Evolutionary conservation across 2,888 invertebrate species (phyloP).

Genomic region (Tetanocera ferruginea): DNA sequence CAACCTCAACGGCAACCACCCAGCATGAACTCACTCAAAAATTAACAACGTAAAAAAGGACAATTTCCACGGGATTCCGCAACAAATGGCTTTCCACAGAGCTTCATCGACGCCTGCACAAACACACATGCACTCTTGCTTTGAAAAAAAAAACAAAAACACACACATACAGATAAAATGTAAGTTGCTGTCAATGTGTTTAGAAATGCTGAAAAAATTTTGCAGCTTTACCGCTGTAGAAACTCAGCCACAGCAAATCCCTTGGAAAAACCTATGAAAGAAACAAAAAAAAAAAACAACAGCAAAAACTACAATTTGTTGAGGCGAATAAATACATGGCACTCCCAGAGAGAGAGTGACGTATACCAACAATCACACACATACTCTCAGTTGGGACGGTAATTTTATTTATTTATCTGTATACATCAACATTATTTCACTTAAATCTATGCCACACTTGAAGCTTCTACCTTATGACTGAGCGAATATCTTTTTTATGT

Average conservation of each 20-base stretch:
- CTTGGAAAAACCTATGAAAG: background rate
- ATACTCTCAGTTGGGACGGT: background rate
- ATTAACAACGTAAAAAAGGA: background rate
- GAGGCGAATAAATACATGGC: too few species aligned
- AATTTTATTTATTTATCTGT: conserved; percentile 12
- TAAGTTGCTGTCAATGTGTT: too few species aligned
- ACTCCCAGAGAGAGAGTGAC: too few species aligned
- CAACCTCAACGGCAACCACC: background rate
- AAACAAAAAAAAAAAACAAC: background rate
- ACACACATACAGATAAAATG: too few species aligned
- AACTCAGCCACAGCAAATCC: background rate
- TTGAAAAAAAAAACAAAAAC: too few species aligned
- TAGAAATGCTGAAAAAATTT: too few species aligned
- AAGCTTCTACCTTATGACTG: background rate
- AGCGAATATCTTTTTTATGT: too few species aligned
- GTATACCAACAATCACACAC: too few species aligned
- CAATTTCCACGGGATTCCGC: conserved; percentile 1
- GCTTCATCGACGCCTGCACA: background rate
- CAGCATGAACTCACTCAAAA: background rate
- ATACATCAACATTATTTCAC: conserved; percentile 10
- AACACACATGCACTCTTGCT: background rate
- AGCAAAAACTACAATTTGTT: background rate
- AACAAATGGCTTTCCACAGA: conserved; percentile 2
- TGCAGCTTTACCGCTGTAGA: too few species aligned
- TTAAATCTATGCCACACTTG: conserved; percentile 9